These are phyloP conservation scores for Hermatobates lingyangjiaoensis DNA, from an alignment of 1,140 invertebrate genomes.

Conservation along the genomic window DNA sequence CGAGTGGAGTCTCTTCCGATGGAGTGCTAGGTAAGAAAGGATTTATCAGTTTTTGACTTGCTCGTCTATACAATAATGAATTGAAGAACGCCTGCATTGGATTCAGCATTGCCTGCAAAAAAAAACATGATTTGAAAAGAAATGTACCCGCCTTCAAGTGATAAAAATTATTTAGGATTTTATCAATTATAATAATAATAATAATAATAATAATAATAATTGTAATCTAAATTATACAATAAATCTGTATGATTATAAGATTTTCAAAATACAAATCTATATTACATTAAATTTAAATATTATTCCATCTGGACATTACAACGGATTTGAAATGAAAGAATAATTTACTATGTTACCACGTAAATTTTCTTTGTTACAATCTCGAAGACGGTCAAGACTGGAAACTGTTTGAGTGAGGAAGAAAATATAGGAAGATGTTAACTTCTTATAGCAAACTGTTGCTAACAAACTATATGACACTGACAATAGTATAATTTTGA, in stretches of 20 bases:
- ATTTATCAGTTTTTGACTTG: conserved; percentile 27
- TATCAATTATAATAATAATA: neutral
- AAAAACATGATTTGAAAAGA: conserved; percentile 1
- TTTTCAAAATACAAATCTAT: neutral
- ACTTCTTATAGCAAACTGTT: too few species aligned
- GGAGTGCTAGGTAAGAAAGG: conserved; percentile 12
- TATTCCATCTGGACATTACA: too few species aligned
- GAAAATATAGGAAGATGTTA: too few species aligned
- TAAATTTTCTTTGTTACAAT: too few species aligned
- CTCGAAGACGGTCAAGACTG: too few species aligned
- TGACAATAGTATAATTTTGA: too few species aligned
- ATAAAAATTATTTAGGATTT: neutral
- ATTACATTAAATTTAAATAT: too few species aligned
- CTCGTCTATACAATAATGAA: conserved; percentile 51
- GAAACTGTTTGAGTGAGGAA: too few species aligned
- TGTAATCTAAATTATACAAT: neutral
- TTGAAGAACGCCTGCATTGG: conserved; percentile 66
- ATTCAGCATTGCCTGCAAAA: conserved; percentile 51
- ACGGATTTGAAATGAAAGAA: too few species aligned
- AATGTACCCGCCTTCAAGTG: neutral
- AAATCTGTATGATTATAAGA: neutral
- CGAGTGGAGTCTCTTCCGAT: conserved; percentile 11
- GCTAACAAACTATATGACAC: too few species aligned
- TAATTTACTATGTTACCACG: too few species aligned
- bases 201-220: neutral